These are phyloP conservation scores for Myotis yumanensis DNA, from an alignment of 2,113 vertebrate genomes.

Conservation along the genomic window DNA sequence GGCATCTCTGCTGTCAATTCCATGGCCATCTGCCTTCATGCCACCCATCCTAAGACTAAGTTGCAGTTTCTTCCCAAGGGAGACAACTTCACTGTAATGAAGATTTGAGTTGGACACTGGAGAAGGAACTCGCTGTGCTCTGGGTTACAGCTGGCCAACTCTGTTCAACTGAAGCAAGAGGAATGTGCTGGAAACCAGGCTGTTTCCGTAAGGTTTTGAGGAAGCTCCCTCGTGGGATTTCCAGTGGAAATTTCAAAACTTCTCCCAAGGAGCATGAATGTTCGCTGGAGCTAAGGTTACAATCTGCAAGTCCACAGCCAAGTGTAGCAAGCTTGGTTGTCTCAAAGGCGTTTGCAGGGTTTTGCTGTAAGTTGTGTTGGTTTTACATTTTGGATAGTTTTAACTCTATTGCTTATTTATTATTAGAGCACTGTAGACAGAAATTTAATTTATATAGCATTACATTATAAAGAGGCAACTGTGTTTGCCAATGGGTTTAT, in stretches of 20 bases:
- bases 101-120: conserved; percentile 58
- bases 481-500: neutral
- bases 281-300: neutral
- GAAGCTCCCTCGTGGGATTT: conserved; percentile 43
- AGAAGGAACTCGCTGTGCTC: conserved; percentile 56
- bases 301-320: neutral
- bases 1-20: neutral
- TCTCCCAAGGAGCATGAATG: neutral
- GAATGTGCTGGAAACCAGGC: conserved; percentile 30
- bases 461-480: neutral
- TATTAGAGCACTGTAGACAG: neutral
- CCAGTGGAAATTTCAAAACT: conserved; percentile 47
- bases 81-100: conserved; percentile 22
- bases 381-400: neutral
- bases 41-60: conserved; percentile 63
- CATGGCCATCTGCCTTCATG: conserved; percentile 48
- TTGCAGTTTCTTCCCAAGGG: conserved; percentile 46
- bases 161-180: conserved; percentile 58
- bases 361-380: neutral
- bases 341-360: neutral
- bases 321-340: neutral
- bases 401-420: neutral
- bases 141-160: conserved; percentile 61
- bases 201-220: conserved; percentile 55
- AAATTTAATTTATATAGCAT: neutral